These are phyloP conservation scores for Arbacia lixula DNA, from an alignment of 53 echinoderm and acorn worm genomes.

Conservation along the genomic window DNA sequence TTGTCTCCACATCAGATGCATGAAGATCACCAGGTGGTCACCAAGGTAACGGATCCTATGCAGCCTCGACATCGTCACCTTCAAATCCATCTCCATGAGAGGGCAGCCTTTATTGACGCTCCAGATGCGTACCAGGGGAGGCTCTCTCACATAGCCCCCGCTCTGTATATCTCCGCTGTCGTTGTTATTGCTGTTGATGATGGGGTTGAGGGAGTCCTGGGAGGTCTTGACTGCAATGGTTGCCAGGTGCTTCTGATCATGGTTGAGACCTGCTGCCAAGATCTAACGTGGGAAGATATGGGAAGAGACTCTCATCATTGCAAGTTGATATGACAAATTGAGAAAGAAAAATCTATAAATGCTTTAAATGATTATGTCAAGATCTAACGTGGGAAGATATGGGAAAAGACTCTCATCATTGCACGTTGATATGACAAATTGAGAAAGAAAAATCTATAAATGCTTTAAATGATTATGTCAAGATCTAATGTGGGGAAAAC, in stretches of 20 bases:
- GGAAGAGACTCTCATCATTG: too few species aligned
- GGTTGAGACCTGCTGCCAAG: slow-evolving; percentile 61
- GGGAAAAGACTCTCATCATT: too few species aligned
- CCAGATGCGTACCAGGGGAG: slow-evolving; percentile 70
- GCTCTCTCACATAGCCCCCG: slow-evolving; percentile 45
- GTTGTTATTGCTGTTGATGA: too few species aligned
- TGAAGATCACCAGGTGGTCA: slow-evolving; percentile 61
- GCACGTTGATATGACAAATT: too few species aligned
- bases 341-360: too few species aligned
- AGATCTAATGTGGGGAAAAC: too few species aligned
- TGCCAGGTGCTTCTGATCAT: slow-evolving; percentile 61
- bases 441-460: too few species aligned
- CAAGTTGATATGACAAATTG: too few species aligned
- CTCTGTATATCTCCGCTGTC: slow-evolving; percentile 45
- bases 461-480: too few species aligned
- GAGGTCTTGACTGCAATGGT: slow-evolving; percentile 66
- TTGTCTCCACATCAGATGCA: slow-evolving; percentile 59
- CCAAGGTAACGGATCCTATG: slow-evolving; percentile 71
- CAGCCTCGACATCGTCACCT: slow-evolving; percentile 48
- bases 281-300: too few species aligned
- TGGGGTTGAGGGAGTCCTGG: slow-evolving; percentile 39
- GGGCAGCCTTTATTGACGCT: slow-evolving; percentile 45
- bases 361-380: too few species aligned
- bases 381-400: too few species aligned
- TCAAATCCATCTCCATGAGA: slow-evolving; percentile 55